Base-by-base conservation (phyloP, 2,888 invertebrate species). In the Myopa testacea region DNA sequence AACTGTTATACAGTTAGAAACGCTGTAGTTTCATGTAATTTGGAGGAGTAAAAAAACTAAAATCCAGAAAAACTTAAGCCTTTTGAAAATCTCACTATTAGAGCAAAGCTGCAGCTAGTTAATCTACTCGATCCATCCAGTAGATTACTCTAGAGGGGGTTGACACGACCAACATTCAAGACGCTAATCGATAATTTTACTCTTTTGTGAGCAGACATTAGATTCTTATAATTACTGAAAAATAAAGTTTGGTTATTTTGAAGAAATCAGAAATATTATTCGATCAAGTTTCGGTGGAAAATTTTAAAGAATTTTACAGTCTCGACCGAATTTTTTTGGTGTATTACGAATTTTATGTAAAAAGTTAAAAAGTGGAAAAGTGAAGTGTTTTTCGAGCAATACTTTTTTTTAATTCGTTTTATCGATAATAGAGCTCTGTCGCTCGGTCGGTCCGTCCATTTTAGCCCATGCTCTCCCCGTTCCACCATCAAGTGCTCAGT, bases 131-230 rank as follows among this genome's bases (percentile, higher is more conserved):
- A 69, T 70, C 52, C 55, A 16, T 52, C 50, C 73, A 73, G 55
- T 19, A 19, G 37, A 50, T n/a, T 62, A 6, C 8, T 4, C 26
- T 52, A 65, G 16, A 75, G 38, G 52, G 58, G 74, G 55, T 75
- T 55, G 75, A 67, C 67, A 50, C 45, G 62, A 34, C 63, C 60
- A 62, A 19, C 45, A 34, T 50, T 62, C 45, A 73, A 63, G 73
- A 67, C 67, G 16, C 26, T 67, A 75, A 75, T 75, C 75, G 75
- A 75, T 75, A 75, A 63, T 75, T 67, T n/a, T 45, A n/a, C 34
- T 63, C 45, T 73, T 55, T 52, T 70, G 12, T 50, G 55, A 52
- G 45, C 26, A 12, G 50, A 52, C 50, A 45, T 45, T 12, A 50
- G 38, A 10, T 69, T 40, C 34, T 12, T 69, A 3, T 19, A 69